Evolutionary conservation across 2,888 invertebrate species (phyloP), one percentile per base, ranked within the genome.

Genomic region (Nemapogon koenigi): DNA sequence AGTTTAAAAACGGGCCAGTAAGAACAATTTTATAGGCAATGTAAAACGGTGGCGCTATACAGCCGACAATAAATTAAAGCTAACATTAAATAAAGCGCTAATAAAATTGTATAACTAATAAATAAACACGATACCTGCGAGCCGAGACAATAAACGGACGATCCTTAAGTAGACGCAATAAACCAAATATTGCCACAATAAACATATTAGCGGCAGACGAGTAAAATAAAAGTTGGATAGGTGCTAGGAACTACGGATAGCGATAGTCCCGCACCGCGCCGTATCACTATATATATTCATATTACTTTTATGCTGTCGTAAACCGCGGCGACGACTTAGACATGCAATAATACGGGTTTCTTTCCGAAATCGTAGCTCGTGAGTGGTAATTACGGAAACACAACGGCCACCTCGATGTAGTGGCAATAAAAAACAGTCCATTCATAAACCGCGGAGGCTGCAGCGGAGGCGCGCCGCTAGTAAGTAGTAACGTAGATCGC

Each of bases 71-170:
- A 78, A 78, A 78, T 78, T 76, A 68, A 75, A 75, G 62, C 72
- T 76, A 66, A 78, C 75, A 73, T 75, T 70, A 76, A 76, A 72
- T 78, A 68, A 78, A 76, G 69, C 73, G 64, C 62, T 63, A 73
- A 76, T 78, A 78, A 78, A 78, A 78, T 73, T 75, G 76, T 78
- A 76, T 76, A 76, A 75, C 72, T 76, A 78, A 76, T 76, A 78
- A 78, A 76, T 76, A 73, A 76, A 76, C 73, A 76, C 68, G 70
- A 72, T 75, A 78, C 76, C 78, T 76, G 75, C 62, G 65, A 64
- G 64, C 64, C 67, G 62, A 75, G 66, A 76, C 75, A 76, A 71
- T 75, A 76, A 78, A 78, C 70, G 49, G 60, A 35, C 45, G 48
- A 69, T 69, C 66, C 67, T 60, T 65, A 69, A 73, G 70, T 68